A percentile compares a stretch with the other conserved stretches of the same genome.
phyloP scores from a whole-genome alignment of 2,888 invertebrate species.

The Chouioia cunea region DNA sequence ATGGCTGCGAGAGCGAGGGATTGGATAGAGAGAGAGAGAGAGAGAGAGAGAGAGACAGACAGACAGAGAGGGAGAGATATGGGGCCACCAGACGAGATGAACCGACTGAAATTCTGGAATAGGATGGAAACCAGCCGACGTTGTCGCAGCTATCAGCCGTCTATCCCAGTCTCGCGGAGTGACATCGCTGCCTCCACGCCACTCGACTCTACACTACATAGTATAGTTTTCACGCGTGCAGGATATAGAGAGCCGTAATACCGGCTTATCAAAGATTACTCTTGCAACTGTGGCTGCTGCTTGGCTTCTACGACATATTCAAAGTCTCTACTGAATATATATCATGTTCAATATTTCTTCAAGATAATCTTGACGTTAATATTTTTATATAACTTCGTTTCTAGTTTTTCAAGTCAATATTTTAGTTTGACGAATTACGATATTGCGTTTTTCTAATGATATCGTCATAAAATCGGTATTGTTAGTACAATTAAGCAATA shows the following conservation, averaged over 20 bases:
- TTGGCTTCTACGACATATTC: neutral
- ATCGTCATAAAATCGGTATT: no score
- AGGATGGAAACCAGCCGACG: conserved; percentile 24
- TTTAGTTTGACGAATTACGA: conserved; percentile 27
- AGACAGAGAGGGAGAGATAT: neutral
- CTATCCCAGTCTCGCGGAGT: conserved; percentile 5
- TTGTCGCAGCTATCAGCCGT: no score
- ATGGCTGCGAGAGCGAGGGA: conserved; percentile 16
- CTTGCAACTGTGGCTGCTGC: conserved; percentile 8
- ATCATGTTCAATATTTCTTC: no score
- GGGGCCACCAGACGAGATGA: conserved; percentile 20
- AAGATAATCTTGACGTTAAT: neutral
- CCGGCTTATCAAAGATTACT: conserved; percentile 46
- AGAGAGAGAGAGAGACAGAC: neutral
- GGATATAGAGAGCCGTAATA: conserved; percentile 35
- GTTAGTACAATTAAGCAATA: neutral
- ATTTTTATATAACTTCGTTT: no score
- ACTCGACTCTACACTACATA: neutral
- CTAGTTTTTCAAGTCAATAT: conserved; percentile 8
- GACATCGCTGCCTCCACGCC: conserved; percentile 2
- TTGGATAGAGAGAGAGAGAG: conserved; percentile 2
- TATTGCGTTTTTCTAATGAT: neutral
- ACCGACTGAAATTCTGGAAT: conserved; percentile 44
- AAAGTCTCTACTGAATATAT: no score
- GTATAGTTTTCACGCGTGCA: conserved; percentile 36